Evolutionary conservation across 1,140 invertebrate genomes (phyloP), one percentile per base, ranked within the genome.

Genomic region (Heliconius eleuchia): DNA sequence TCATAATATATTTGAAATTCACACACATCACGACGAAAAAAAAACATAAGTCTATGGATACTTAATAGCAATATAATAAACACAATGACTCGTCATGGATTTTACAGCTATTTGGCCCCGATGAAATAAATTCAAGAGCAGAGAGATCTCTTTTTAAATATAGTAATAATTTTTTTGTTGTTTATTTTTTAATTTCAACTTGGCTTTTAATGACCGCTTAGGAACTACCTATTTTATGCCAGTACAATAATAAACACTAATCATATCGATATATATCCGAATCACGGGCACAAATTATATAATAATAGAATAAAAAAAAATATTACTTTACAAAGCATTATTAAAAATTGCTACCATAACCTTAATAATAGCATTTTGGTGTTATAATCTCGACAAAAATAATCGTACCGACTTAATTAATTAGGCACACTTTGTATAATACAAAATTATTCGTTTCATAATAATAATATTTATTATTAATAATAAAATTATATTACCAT

Each of bases 71-170:
- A 83, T 81, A 79, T 72, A 73, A 79, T 73, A 87, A 86, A 86
- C 83, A 86, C 87, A 86, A 86, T 89, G 87, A 89, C 87, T 91
- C 88, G 91, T 92, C 92, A 93, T 93, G 91, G 92, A 91, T 88
- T 87, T 80, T 89, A 92, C 79, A 92, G 83, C 88, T 93, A 93
- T 92, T 93, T 93, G 92, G 91, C 90, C 92, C 92, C 91, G 82
- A 91, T 86, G 87, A 93, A 91, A 91, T 82, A 85, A 90, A 88
- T 88, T 82, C 87, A 87, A 86, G 84, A 89, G 85, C 86, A 87
- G 83, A 89, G 89, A 91, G 88, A 92, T 90, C 86, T 86, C 78
- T 83, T 87, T 83, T 75, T 80, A 76, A 73, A 73, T 71, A 77
- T 19, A 71, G 60, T 72, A 75, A 50, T 72, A 18, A 66, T 13